Evolutionary conservation across 2,113 vertebrate genomes (phyloP).

Genomic region (Mesembrinibis cayennensis): DNA sequence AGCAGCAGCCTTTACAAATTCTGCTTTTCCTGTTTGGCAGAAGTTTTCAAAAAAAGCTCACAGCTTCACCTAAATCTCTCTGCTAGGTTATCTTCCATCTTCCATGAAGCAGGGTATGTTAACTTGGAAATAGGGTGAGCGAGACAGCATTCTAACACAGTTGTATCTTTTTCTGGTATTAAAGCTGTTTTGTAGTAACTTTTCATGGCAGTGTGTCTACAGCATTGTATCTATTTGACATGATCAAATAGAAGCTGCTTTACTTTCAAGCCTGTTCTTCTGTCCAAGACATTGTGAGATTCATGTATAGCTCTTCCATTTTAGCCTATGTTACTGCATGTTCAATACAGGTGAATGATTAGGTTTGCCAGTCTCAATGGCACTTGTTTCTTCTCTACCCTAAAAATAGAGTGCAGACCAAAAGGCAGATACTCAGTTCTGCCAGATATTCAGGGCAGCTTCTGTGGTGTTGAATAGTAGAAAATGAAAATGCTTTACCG

Average conservation of each 20-base stretch:
- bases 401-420: background rate
- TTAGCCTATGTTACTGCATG: background rate
- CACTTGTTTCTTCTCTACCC: background rate
- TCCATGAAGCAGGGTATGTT: background rate
- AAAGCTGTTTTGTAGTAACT: background rate
- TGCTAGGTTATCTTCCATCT: background rate
- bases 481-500: background rate
- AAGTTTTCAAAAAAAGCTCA: background rate
- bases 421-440: background rate
- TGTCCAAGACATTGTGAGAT: background rate
- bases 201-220: background rate
- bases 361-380: background rate
- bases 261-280: background rate
- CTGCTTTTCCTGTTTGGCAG: background rate
- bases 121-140: background rate
- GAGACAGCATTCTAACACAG: background rate
- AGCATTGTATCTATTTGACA: background rate
- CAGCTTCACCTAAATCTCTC: background rate
- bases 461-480: background rate
- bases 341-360: background rate
- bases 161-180: background rate
- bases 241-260: background rate
- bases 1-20: background rate
- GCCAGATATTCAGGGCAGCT: background rate
- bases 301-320: background rate